Conservation (phyloP, 1,140 invertebrate genomes). For the Nylanderia fulva region DNA sequence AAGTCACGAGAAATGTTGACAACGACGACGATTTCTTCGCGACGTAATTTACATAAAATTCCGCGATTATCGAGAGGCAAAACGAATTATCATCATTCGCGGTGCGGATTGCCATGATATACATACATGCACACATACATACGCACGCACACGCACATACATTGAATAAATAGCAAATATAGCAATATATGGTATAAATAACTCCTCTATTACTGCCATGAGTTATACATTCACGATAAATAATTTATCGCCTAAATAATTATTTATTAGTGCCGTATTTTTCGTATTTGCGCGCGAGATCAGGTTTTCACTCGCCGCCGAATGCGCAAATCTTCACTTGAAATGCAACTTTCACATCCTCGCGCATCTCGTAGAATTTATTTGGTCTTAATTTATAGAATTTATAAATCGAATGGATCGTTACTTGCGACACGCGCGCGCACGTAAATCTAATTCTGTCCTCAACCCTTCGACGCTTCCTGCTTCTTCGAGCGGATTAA, state of each 20-base stretch:
- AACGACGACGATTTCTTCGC: neutral
- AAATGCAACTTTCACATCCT: neutral
- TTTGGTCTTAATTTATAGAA: neutral
- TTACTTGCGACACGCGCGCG: neutral
- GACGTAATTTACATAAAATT: slow-evolving; percentile 27
- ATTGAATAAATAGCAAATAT: slow-evolving; percentile 58
- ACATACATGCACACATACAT: too few species aligned
- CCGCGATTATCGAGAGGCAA: neutral
- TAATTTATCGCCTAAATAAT: slow-evolving; percentile 54
- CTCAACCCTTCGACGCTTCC: neutral
- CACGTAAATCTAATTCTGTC: neutral
- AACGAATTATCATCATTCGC: neutral
- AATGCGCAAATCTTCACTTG: neutral
- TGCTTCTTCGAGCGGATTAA: neutral
- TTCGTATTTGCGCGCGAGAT: neutral
- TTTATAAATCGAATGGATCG: neutral
- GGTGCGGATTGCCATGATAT: too few species aligned
- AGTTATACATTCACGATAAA: slow-evolving; percentile 49
- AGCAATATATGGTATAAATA: slow-evolving; percentile 39
- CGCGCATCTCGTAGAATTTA: neutral
- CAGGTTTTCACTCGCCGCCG: neutral
- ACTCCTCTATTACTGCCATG: slow-evolving; percentile 35
- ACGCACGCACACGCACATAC: slow-evolving; percentile 22
- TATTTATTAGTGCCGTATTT: slow-evolving; percentile 1
- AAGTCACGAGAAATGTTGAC: neutral